Conservation (phyloP, 1,140 invertebrate species). For the Dolichoris vasculosae region DNA sequence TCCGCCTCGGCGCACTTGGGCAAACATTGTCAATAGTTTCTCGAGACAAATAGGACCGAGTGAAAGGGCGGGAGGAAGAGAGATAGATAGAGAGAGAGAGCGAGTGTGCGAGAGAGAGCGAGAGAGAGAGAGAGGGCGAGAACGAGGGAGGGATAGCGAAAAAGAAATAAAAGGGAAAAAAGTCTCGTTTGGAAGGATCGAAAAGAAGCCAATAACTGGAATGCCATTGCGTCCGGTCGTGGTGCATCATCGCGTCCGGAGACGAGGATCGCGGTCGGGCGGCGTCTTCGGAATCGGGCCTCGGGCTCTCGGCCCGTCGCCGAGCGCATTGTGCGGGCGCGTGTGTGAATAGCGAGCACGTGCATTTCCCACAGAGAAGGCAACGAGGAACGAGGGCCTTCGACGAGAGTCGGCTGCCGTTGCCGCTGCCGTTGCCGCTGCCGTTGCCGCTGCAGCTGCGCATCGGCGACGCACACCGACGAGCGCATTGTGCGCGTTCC, state of each 20-base stretch:
- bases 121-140: not conserved
- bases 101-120: not conserved
- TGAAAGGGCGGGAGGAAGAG: not conserved
- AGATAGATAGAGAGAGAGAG: not conserved
- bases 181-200: not conserved
- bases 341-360: constrained; percentile 72
- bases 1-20: not conserved
- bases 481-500: not conserved
- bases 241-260: not conserved
- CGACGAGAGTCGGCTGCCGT: constrained; percentile 48
- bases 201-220: constrained; percentile 18
- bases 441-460: not conserved
- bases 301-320: not conserved
- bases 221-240: not conserved
- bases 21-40: constrained; percentile 13
- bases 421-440: not conserved
- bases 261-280: not conserved
- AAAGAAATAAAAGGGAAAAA: not conserved
- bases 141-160: not conserved
- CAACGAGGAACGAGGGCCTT: constrained; percentile 63
- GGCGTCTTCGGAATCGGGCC: not conserved
- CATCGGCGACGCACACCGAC: not conserved
- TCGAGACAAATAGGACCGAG: not conserved
- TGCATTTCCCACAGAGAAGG: constrained; percentile 71
- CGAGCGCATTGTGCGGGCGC: constrained; percentile 40